Evolutionary conservation across 1,140 invertebrate genomes (phyloP), one percentile per base, ranked within the genome.

Genomic region (Laupala kohalensis): DNA sequence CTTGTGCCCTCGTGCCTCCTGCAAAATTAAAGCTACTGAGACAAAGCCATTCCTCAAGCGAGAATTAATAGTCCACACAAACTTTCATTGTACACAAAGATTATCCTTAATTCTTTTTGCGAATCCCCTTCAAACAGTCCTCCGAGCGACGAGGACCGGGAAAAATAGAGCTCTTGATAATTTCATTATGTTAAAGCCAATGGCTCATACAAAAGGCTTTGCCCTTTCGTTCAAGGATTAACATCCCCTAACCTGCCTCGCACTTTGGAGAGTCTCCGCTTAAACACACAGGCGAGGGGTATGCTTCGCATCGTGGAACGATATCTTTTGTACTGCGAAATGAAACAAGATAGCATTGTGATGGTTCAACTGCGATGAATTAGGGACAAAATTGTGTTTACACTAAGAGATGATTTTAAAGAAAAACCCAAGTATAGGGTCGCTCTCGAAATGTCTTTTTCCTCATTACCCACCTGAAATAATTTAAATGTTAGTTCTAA

Each of bases 51-150:
- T 29, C 25, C 65, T 53, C 5, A 25, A 68, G 64, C 62, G 27
- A 24, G 71, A 68, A 72, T 72, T 72, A 72, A 72, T 72, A 64
- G 71, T 66, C 70, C 70, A 30, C 70, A 65, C 70, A 65, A 71
- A 65, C 53, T 71, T 64, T 71, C 70, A 66, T 71, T 71, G 63
- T 68, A 30, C 25, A 30, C 25, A 70, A 27, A 70, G 37, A 64
- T 25, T 28, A 71, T 71, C 70, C 63, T 71, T 71, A 71, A 71
- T 71, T 71, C 70, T 71, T 71, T 29, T 71, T 23, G 70, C 64
- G 25, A 24, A 28, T 65, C 62, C 25, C 63, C 70, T 29, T 30
- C 24, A 66, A 71, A 30, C 12, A 15, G 53, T 23, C 24, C 70
- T 4, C 19, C 67, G 26, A 9, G 23, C 64, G 1, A 23, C 64